Base-by-base conservation (phyloP, 2,113 vertebrate species). In the Probosciger aterrimus region DNA sequence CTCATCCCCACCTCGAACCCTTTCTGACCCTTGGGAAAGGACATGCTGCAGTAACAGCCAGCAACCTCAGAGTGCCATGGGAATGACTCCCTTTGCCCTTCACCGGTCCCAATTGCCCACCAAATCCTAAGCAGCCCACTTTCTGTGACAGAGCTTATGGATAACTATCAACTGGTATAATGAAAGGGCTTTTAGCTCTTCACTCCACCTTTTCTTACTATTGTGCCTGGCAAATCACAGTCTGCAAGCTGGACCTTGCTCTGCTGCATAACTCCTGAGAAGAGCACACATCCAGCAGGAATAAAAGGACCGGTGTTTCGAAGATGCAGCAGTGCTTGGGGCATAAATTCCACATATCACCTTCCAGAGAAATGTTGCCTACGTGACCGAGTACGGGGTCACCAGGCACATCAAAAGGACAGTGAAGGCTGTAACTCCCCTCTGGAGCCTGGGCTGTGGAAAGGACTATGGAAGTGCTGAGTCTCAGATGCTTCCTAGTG, bases 171-270 rank as follows among this genome's bases (percentile, higher is more conserved):
- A 14, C 1, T 23, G 28, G 46, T 13, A 11, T 0, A 80, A 47
- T 5, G 11, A 71, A 71, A 75, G 37, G 15, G 13, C 24, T 65
- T 43, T 70, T 3, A 69, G 49, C 59, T 59, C 59, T 44, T 63
- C n/a, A 5, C 23, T 60, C 55, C 4, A 2, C 24, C 25, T 44
- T 73, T 82, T 33, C 50, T 25, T 27, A 15, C 20, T 10, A 25
- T 11, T 4, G 7, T 9, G 23, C 37, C 44, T n/a, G n/a, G 44
- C 49, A 44, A 47, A 25, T 7, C 1, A 0, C 7, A 27, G 30
- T 19, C 57, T 23, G 18, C 7, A 9, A 53, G 70, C 27, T 28
- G 57, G 39, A 60, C 20, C 35, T 64, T 4, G 2, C 33, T 24
- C 23, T 18, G 57, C 44, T 76, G 27, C 52, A 14, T 14, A 1